Evolutionary conservation across 2,113 vertebrate species (phyloP).

Genomic region (Xenopus laevis): DNA sequence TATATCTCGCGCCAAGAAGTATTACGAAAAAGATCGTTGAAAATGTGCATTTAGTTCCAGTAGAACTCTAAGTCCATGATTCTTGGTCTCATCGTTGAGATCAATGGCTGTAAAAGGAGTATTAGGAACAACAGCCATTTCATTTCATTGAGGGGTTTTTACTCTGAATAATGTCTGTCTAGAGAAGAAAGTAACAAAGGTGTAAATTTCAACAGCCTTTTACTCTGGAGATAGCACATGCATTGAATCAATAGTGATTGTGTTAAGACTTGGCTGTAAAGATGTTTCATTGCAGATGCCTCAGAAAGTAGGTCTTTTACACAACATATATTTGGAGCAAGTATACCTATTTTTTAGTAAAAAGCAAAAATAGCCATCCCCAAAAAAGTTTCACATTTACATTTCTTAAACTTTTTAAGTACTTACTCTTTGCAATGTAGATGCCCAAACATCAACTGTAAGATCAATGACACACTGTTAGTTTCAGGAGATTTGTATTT

Average conservation of each 20-base stretch:
- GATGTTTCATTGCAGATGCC: conserved; percentile 67
- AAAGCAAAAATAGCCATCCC: no score
- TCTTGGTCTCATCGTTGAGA: conserved; percentile 67
- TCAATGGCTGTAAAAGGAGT: conserved; percentile 68
- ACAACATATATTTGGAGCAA: not conserved
- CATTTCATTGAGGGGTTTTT: conserved; percentile 61
- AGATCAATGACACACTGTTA: no score
- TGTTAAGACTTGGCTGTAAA: conserved; percentile 63
- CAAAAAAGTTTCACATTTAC: no score
- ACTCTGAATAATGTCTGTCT: conserved; percentile 64
- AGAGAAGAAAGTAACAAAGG: conserved; percentile 55
- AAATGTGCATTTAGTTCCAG: conserved; percentile 65
- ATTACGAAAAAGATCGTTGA: conserved; percentile 54
- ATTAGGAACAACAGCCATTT: conserved; percentile 70
- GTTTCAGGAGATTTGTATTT: no score
- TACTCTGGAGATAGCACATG: conserved; percentile 65
- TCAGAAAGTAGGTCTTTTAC: conserved; percentile 54
- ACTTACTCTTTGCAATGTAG: no score
- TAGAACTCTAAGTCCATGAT: conserved; percentile 59
- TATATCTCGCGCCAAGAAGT: not conserved
- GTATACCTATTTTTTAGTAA: no score
- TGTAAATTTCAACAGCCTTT: conserved; percentile 70
- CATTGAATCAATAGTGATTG: conserved; percentile 68
- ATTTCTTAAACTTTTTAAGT: no score
- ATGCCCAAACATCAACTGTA: no score